phyloP scores from a whole-genome alignment of 2,797 vertebrate genomes.

The Rhinatrema bivittatum region DNA sequence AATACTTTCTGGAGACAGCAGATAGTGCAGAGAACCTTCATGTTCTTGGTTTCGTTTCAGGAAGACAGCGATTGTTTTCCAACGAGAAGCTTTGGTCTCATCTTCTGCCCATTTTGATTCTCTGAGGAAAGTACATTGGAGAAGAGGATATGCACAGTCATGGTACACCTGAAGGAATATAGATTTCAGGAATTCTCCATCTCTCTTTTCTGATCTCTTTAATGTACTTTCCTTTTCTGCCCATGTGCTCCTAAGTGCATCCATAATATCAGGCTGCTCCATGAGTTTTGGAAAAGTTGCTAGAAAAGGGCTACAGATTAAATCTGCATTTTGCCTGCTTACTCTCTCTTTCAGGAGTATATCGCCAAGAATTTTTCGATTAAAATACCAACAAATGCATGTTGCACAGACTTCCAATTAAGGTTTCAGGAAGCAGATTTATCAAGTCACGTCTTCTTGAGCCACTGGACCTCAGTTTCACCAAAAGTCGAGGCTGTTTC shows the following conservation, averaged over 20 bases:
- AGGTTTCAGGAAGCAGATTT: constrained; percentile 80
- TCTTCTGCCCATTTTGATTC: constrained; percentile 73
- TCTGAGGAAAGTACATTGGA: constrained; percentile 63
- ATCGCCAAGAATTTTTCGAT: constrained; percentile 84
- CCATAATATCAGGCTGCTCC: constrained; percentile 86
- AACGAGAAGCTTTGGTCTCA: constrained; percentile 64
- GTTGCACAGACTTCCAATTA: constrained; percentile 71
- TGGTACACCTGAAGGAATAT: constrained; percentile 74
- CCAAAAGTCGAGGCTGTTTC: constrained; percentile 72
- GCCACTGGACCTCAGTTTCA: constrained; percentile 73
- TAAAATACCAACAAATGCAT: constrained; percentile 71
- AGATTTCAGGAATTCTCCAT: constrained; percentile 66
- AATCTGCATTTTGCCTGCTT: constrained; percentile 72
- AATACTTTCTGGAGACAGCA: constrained; percentile 50
- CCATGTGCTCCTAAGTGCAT: constrained; percentile 82
- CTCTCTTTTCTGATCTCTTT: constrained; percentile 79
- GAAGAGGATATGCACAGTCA: constrained; percentile 68
- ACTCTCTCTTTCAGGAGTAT: constrained; percentile 72
- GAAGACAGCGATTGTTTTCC: constrained; percentile 62
- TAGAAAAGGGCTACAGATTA: constrained; percentile 77
- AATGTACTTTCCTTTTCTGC: constrained; percentile 69
- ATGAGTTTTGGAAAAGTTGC: constrained; percentile 77
- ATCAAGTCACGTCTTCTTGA: constrained; percentile 43
- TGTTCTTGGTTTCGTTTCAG: constrained; percentile 44
- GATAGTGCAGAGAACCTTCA: constrained; percentile 35